phyloP scores from a whole-genome alignment of 2,797 vertebrate genomes.

The Buceros bicornis region DNA sequence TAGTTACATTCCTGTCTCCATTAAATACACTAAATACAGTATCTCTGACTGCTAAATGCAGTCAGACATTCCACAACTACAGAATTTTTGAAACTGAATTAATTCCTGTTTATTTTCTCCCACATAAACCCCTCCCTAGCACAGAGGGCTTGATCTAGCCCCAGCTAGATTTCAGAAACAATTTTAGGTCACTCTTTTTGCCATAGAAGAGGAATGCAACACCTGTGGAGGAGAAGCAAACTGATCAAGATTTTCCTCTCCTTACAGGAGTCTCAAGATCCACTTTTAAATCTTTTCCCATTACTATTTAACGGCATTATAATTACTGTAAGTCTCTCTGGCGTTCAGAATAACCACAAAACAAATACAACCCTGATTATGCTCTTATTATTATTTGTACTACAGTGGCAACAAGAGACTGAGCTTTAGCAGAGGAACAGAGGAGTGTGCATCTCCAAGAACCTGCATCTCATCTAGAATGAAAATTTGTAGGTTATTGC shows the following conservation, averaged over 20 bases:
- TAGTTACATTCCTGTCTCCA: not conserved
- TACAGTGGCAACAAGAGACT: conserved; percentile 31
- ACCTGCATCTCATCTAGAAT: not conserved
- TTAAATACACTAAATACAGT: not conserved
- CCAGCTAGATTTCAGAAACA: not conserved
- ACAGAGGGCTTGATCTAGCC: not conserved
- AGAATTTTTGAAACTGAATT: not conserved
- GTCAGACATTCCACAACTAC: not conserved
- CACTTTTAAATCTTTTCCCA: conserved; percentile 33
- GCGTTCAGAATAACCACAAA: conserved; percentile 44
- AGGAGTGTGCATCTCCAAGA: not conserved
- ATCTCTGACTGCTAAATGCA: not conserved
- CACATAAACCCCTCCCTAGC: not conserved
- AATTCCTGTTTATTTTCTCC: not conserved
- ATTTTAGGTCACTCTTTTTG: not conserved
- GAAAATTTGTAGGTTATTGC: not conserved
- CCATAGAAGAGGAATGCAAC: not conserved
- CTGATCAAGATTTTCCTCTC: not conserved
- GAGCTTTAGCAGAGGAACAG: not conserved
- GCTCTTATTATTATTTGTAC: conserved; percentile 37
- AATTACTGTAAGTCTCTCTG: conserved; percentile 53
- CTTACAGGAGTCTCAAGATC: conserved; percentile 28
- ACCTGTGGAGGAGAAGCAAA: not conserved
- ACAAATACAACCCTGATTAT: conserved; percentile 59
- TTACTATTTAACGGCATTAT: conserved; percentile 56